Evolutionary conservation across 2,888 invertebrate genomes (phyloP).

Genomic region (Nephrotoma flavescens): DNA sequence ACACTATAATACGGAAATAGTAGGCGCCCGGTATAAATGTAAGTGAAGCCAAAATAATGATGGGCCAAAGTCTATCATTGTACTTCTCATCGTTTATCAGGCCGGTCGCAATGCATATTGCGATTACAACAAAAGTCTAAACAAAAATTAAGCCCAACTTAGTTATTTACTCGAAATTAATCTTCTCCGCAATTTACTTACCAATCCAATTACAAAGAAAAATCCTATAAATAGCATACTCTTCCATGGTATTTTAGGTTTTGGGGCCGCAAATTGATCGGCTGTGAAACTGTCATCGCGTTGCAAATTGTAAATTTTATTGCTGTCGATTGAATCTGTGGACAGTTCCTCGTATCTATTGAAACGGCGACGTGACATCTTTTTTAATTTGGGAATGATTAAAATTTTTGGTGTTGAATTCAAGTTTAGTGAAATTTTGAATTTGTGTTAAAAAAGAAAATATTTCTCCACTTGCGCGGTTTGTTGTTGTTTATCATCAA

Average conservation of each 20-base stretch:
- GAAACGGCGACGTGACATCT: neutral
- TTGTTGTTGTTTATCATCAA: no score
- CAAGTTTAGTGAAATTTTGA: neutral
- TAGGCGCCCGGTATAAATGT: conserved; percentile 1
- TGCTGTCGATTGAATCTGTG: neutral
- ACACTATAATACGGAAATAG: neutral
- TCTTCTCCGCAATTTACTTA: neutral
- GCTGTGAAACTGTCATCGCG: neutral
- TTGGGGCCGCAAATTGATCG: neutral
- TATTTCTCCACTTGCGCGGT: no score
- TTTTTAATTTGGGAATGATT: neutral
- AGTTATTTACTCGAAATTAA: neutral
- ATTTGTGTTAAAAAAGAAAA: no score
- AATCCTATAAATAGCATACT: neutral
- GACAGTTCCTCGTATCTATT: neutral
- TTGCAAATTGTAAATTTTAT: neutral
- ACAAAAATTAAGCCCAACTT: neutral
- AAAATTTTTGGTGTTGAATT: neutral
- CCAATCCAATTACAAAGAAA: conserved; percentile 3
- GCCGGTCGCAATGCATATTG: neutral
- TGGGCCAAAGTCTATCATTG: neutral
- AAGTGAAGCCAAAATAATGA: neutral
- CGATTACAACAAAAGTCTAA: neutral
- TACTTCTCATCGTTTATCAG: neutral
- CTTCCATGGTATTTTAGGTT: neutral